Base-by-base conservation (phyloP, 2,113 vertebrate species). In the Otus sunia region DNA sequence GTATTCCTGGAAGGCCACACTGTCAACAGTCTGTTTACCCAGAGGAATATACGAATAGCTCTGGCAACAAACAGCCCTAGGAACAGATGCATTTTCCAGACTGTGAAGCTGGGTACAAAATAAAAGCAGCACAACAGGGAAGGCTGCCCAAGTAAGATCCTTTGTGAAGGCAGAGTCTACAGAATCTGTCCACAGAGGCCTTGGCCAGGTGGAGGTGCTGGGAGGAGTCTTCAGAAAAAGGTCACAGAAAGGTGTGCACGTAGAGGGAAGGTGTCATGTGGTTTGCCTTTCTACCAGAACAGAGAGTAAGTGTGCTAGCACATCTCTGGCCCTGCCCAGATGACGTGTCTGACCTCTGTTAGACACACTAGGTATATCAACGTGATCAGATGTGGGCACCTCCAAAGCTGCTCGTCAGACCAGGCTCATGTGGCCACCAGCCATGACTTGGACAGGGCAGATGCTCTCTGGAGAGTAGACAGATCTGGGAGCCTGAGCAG, bases 1-100 rank as follows among this genome's bases (percentile, higher is more conserved):
- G 43, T 92, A 64, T 89, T 96, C 92, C 86, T 97, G 91, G 83
- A 97, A 93, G 80, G 64, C 79, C 79, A 89, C 83, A 77, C 68
- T 87, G 82, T 77, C 6, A 4, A 64, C 92, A 96, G 47, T 55
- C 58, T 86, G 49, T 93, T 92, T 94, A 92, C 94, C 68, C 94
- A 81, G 86, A 90, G 86, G 94, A 85, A 60, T 94, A 84, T 56
- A 25, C 13, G 25, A 96, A 86, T 56, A 34, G 43, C 27, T 93
- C 22, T 78, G 86, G 83, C 0, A 0, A 93, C 67, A 81, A 81
- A 94, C 52, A 94, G 79, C 64, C 63, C 2, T 47, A 72, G 79
- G 73, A 96, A 60, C 10, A 92, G 76, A 89, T 85, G 49, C 3
- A 4, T 49, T 96, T 95, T 93, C 84, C 68, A 50, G 60, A 37